Conservation (phyloP, 2,888 invertebrate species). For the Myopa testacea region DNA sequence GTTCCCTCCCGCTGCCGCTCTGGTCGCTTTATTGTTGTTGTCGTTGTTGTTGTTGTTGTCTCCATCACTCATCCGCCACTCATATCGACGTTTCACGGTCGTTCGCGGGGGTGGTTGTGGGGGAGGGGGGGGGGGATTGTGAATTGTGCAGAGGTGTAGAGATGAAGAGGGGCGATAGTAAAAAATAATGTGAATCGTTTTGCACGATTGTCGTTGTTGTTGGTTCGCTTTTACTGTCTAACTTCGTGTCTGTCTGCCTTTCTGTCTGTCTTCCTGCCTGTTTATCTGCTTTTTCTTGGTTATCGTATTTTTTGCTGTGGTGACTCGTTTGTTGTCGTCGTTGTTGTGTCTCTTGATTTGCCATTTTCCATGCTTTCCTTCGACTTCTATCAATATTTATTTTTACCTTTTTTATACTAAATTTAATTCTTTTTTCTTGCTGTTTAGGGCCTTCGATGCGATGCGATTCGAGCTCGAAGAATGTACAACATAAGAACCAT, state of each 20-base stretch:
- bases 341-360: background rate
- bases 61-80: constrained; percentile 2
- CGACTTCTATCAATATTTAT: constrained; percentile 26
- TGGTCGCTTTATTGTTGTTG: background rate
- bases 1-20: background rate
- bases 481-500: too few species aligned
- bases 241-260: too few species aligned
- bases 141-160: background rate
- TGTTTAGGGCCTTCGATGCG: background rate
- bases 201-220: background rate
- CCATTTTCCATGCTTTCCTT: constrained; percentile 2
- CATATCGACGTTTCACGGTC: background rate
- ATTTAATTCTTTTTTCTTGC: background rate
- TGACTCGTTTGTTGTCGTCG: constrained; percentile 18
- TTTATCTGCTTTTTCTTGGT: too few species aligned
- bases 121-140: background rate
- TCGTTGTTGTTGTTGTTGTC: background rate
- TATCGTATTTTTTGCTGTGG: background rate
- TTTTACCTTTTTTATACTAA: background rate
- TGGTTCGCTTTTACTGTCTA: too few species aligned
- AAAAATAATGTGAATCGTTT: background rate
- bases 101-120: background rate
- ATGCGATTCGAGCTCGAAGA: background rate
- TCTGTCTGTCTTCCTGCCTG: too few species aligned
- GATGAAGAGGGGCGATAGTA: background rate